Evolutionary conservation across 1,140 invertebrate genomes (phyloP).

Genomic region (Aricia agestis): DNA sequence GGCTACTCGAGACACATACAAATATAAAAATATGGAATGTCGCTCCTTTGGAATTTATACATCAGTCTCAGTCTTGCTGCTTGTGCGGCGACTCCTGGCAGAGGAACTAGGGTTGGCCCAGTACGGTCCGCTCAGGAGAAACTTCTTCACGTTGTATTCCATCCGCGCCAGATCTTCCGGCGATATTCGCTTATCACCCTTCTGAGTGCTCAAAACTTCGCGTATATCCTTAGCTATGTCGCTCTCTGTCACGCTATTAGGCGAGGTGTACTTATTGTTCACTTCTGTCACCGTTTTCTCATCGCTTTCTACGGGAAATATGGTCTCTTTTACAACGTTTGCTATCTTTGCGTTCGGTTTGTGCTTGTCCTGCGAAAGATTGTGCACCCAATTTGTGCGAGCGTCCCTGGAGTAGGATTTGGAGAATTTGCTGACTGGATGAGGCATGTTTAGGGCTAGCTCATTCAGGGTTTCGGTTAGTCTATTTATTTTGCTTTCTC

Average conservation of each 20-base stretch:
- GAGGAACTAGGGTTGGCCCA: conserved; percentile 68
- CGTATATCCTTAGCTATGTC: conserved; percentile 49
- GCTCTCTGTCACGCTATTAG: conserved; percentile 24
- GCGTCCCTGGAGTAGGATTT: conserved; percentile 49
- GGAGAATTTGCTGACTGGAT: conserved; percentile 66
- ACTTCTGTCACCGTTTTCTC: conserved; percentile 56
- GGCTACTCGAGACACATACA: conserved; percentile 23
- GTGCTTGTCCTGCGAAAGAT: conserved; percentile 38
- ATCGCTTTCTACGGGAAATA: conserved; percentile 60
- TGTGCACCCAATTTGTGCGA: conserved; percentile 54
- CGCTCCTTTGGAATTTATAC: conserved; percentile 57
- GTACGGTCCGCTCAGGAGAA: conserved; percentile 77
- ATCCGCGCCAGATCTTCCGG: conserved; percentile 77
- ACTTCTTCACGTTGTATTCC: conserved; percentile 80
- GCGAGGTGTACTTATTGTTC: conserved; percentile 34
- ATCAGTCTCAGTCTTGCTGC: conserved; percentile 77
- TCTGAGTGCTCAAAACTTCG: conserved; percentile 40
- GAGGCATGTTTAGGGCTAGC: conserved; percentile 64
- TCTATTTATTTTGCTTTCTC: conserved; percentile 58
- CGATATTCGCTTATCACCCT: conserved; percentile 56
- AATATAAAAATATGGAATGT: conserved; percentile 44
- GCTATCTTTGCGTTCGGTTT: conserved; percentile 37
- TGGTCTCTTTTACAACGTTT: conserved; percentile 61
- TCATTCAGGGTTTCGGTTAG: conserved; percentile 65
- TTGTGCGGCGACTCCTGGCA: conserved; percentile 62